Percentiles rank a stretch among this genome's conserved stretches.
These are phyloP conservation scores for Eciton burchellii DNA, from an alignment of 1,140 invertebrate genomes.

Conservation along the genomic window DNA sequence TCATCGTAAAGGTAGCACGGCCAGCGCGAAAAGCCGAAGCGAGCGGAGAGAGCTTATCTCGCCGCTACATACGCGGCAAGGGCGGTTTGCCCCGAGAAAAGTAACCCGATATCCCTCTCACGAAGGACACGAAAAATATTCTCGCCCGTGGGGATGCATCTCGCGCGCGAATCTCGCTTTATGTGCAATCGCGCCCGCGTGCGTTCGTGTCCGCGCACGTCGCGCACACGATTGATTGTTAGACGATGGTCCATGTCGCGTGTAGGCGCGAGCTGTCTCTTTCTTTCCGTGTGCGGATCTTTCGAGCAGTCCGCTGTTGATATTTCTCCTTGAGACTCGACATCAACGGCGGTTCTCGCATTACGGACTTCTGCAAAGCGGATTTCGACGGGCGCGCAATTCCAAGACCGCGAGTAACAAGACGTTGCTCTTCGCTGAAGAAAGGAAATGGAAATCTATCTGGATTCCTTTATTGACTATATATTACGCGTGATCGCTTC, in stretches of 20 bases:
- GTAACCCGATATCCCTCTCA: slow-evolving; percentile 27
- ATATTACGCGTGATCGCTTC: too few species aligned
- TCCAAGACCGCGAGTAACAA: background rate
- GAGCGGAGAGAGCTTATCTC: slow-evolving; percentile 52
- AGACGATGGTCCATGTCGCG: background rate
- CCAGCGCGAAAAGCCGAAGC: slow-evolving; percentile 11
- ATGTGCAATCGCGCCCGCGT: slow-evolving; percentile 36
- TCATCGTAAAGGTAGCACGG: background rate
- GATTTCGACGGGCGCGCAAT: background rate
- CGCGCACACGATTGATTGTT: slow-evolving; percentile 13
- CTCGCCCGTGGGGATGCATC: slow-evolving; percentile 54
- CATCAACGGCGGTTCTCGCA: background rate
- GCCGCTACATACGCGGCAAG: slow-evolving; percentile 32
- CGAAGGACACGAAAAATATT: slow-evolving; percentile 63
- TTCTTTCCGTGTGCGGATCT: background rate
- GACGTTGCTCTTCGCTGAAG: background rate
- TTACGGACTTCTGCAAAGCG: background rate
- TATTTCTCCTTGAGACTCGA: background rate
- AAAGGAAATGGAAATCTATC: background rate
- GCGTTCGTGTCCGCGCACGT: slow-evolving; percentile 33
- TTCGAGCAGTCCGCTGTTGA: background rate
- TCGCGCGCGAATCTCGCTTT: slow-evolving; percentile 57
- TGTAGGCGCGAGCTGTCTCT: background rate
- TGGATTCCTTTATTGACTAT: too few species aligned
- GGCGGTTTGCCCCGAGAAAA: slow-evolving; percentile 20